Base-by-base conservation (phyloP, 2,888 invertebrate genomes). In the Ophion ellenae region DNA sequence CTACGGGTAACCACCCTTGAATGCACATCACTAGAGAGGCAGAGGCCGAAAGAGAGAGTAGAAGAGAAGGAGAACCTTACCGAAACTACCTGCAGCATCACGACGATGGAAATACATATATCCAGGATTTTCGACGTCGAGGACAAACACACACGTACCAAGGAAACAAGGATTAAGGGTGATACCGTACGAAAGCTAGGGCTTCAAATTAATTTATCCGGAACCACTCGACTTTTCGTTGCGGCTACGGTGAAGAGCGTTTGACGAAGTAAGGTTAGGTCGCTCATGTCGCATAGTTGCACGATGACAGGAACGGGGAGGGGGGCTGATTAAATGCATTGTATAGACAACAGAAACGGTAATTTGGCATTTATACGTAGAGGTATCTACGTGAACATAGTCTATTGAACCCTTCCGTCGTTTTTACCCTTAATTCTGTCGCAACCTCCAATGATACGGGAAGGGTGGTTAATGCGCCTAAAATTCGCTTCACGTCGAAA, bases 121-220 rank as follows among this genome's bases (percentile, higher is more conserved):
- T 20, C 77, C 59, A 17, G 79, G 61, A 47, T 2, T 10, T 40
- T 24, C 11, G 24, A 45, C 32, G 69, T 20, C 17, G 47, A 11
- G n/a, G n/a, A 70, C 45, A 78, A 64, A 69, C 45, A 47, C 53
- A 69, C 59, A 61, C 28, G 11, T 17, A 77, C 69, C n/a, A 20
- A 40, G 17, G 1, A 63, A 40, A 45, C 61, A 79, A 47, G 47
- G 71, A 9, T 45, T 71, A 28, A 73, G 74, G 53, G 67, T 61
- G 74, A 63, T 69, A 75, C 36, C n/a, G 24, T 59, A 47, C 66
- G 66, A 73, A 40, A 73, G 57, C 64, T 20, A 20, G 20, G 63
- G 47, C 71, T 79, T 82, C 77, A 79, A 75, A 85, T 85, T 82
- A 85, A 85, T 85, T 85, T 82, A 82, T 71, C 71, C 79, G 36